Base-by-base conservation (phyloP, 2,888 invertebrate species). In the Nomada fucata region DNA sequence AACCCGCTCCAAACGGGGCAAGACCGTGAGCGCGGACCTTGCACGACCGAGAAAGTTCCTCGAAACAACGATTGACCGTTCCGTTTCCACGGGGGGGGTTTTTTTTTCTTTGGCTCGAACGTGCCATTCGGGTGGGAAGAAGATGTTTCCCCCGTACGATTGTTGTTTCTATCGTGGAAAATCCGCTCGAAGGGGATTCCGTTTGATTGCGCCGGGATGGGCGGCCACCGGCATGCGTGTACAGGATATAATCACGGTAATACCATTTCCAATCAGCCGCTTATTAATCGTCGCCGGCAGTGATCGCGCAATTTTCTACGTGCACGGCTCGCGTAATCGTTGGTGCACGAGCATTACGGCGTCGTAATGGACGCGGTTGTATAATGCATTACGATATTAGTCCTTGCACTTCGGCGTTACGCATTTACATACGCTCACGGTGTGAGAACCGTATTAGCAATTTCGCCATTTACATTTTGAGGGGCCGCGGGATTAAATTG, bases 221-320 rank as follows among this genome's bases (percentile, higher is more conserved):
- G 36, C 3, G 36, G 11, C 3, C 23, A 44, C n/a, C 11, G 59
- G 59, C n/a, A 29, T 20, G 42, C 50, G 13, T 20, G 26, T 26
- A 18, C 26, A 47, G 64, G 52, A 23, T 64, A 42, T 42, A 81
- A 81, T 81, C 74, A 74, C 60, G 69, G 65, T 36, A 36, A 36
- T 81, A 75, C 47, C 29, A 57, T 80, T 64, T 63, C 61, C 64
- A 68, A 67, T 57, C 73, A 50, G 63, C 26, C 47, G 44, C 20
- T 81, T 81, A 81, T 81, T 81, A 81, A 81, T 81, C 74, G 81
- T 63, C 44, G 53, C 26, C 10, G 44, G 20, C n/a, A 67, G n/a
- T 44, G 42, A 55, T 63, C 63, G 67, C 36, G 47, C 61, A 79
- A 73, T 68, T 73, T 80, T 15, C 60, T 65, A 71, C 81, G 81